Conservation (phyloP, 1,140 invertebrate species). For the Heliconius hewitsoni region DNA sequence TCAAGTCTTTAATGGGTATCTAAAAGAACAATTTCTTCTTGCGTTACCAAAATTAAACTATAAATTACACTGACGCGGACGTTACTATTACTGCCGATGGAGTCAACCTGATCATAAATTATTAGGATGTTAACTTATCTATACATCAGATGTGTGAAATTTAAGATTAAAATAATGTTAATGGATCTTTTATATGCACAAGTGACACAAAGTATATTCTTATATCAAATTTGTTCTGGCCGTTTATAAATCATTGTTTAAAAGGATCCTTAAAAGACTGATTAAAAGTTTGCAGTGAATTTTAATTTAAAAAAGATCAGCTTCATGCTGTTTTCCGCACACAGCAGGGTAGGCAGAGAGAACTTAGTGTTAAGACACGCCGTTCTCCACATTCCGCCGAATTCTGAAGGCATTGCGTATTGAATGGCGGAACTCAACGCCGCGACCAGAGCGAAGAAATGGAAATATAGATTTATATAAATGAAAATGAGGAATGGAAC, state of each 20-base stretch:
- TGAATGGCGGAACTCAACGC: too few relatives aligned
- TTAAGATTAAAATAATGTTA: slow-evolving; percentile 19
- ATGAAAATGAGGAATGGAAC: too few relatives aligned
- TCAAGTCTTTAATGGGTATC: slow-evolving; percentile 37
- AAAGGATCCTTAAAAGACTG: background rate
- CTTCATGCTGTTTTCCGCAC: too few relatives aligned
- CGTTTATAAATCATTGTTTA: background rate
- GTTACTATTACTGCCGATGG: slow-evolving; percentile 36
- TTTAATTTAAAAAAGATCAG: too few relatives aligned
- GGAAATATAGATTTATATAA: too few relatives aligned
- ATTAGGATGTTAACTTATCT: slow-evolving; percentile 33
- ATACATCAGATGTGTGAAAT: slow-evolving; percentile 31
- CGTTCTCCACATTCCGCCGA: too few relatives aligned
- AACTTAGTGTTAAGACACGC: too few relatives aligned
- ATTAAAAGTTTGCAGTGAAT: too few relatives aligned
- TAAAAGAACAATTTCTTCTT: slow-evolving; percentile 39
- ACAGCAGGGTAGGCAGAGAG: too few relatives aligned
- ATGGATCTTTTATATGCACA: background rate
- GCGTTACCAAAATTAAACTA: slow-evolving; percentile 41
- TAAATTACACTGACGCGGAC: slow-evolving; percentile 41
- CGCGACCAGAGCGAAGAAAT: too few relatives aligned
- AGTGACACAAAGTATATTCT: background rate
- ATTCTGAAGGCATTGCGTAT: too few relatives aligned
- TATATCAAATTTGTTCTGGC: background rate
- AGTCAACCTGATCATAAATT: slow-evolving; percentile 38